Conservation (phyloP, 1,140 invertebrate species). For the Thrips palmi region DNA sequence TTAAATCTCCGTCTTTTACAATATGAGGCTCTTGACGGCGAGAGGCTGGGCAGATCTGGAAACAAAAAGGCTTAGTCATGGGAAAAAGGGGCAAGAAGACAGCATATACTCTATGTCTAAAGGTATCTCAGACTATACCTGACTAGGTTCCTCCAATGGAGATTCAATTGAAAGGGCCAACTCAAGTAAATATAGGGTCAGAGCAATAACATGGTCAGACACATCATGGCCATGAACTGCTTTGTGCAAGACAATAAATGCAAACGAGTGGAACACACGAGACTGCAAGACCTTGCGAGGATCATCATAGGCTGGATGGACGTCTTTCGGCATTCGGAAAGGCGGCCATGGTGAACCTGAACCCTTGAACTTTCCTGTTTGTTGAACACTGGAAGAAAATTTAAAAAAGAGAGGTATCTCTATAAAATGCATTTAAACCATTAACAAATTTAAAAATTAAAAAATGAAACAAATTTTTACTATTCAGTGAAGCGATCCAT, state of each 20-base stretch:
- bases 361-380: conserved; percentile 41
- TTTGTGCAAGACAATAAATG: conserved; percentile 69
- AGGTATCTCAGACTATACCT: conserved; percentile 13
- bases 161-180: conserved; percentile 47
- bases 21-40: conserved; percentile 18
- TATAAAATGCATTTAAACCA: neutral
- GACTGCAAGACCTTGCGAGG: conserved; percentile 49
- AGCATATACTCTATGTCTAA: neutral
- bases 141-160: conserved; percentile 15
- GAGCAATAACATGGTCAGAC: conserved; percentile 66
- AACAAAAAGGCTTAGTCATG: too few species aligned
- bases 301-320: conserved; percentile 46
- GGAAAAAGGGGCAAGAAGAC: neutral
- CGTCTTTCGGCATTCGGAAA: conserved; percentile 47
- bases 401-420: conserved; percentile 9
- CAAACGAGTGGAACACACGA: conserved; percentile 67
- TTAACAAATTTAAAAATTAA: neutral
- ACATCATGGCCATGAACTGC: conserved; percentile 54
- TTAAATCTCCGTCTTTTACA: conserved; percentile 40
- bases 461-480: conserved; percentile 31
- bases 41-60: conserved; percentile 20
- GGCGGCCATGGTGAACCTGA: conserved; percentile 63
- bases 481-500: conserved; percentile 77
- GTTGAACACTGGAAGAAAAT: conserved; percentile 33
- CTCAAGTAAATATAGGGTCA: conserved; percentile 73